Conservation (phyloP, 1,140 invertebrate species). For the Pantala flavescens region DNA sequence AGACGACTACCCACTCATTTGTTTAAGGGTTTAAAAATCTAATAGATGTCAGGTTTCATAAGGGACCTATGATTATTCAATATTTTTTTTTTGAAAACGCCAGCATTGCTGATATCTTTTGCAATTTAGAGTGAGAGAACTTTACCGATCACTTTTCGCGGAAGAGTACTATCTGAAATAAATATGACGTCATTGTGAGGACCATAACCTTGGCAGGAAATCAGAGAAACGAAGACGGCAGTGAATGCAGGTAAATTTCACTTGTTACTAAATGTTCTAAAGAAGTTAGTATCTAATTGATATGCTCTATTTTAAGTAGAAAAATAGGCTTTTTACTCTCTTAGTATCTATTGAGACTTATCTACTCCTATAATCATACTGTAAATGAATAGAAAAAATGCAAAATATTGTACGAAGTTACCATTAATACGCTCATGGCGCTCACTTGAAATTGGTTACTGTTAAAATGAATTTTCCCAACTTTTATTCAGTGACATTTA, state of each 20-base stretch:
- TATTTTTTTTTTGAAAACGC: no score
- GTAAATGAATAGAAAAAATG: background rate
- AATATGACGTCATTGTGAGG: background rate
- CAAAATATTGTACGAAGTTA: background rate
- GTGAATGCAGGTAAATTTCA: background rate
- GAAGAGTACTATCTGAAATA: background rate
- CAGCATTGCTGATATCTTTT: no score
- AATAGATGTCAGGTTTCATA: no score
- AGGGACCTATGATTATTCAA: no score
- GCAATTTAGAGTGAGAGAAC: no score
- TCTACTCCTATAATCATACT: background rate
- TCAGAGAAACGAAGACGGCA: background rate
- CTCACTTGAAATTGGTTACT: background rate
- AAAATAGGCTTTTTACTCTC: background rate
- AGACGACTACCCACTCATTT: no score
- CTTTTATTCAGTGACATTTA: background rate
- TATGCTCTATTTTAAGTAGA: background rate
- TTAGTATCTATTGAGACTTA: background rate
- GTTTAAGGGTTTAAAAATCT: no score
- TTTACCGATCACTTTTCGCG: background rate
- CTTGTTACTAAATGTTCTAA: background rate
- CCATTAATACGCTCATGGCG: background rate
- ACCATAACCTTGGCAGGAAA: slow-evolving; percentile 9
- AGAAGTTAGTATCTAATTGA: background rate
- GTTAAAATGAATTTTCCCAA: background rate